Evolutionary conservation across 1,140 invertebrate genomes (phyloP).

Genomic region (Microplitis mediator): DNA sequence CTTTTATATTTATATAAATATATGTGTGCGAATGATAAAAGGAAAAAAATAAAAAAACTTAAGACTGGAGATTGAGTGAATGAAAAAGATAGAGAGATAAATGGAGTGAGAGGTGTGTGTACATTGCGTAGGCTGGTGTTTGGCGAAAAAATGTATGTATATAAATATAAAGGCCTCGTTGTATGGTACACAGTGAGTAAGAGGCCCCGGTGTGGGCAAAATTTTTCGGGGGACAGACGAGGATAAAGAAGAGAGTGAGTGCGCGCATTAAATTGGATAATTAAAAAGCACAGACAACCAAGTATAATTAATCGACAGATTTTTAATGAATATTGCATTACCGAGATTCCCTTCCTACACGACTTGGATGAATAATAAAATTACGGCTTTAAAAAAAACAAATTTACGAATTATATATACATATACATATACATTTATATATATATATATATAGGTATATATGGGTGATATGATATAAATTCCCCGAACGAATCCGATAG

Average conservation of each 20-base stretch:
- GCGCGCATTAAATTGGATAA: constrained; percentile 14
- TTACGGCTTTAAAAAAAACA: neutral
- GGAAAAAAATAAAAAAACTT: neutral
- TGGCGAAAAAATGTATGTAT: neutral
- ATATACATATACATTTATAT: too few relatives aligned
- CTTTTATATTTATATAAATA: neutral
- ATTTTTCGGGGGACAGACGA: neutral
- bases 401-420: too few relatives aligned
- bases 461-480: too few relatives aligned
- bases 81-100: neutral
- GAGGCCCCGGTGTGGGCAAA: neutral
- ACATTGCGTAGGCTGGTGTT: neutral
- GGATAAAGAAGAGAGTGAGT: neutral
- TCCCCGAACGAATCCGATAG: too few relatives aligned
- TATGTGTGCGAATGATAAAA: neutral
- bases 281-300: constrained; percentile 8
- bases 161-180: neutral
- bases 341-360: neutral
- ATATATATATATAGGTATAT: too few relatives aligned
- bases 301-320: constrained; percentile 14
- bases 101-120: neutral
- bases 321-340: constrained; percentile 17
- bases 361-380: neutral
- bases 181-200: neutral
- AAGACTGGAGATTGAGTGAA: neutral